Conservation (phyloP, 1,140 invertebrate species). For the Agraylea sexmaculata region DNA sequence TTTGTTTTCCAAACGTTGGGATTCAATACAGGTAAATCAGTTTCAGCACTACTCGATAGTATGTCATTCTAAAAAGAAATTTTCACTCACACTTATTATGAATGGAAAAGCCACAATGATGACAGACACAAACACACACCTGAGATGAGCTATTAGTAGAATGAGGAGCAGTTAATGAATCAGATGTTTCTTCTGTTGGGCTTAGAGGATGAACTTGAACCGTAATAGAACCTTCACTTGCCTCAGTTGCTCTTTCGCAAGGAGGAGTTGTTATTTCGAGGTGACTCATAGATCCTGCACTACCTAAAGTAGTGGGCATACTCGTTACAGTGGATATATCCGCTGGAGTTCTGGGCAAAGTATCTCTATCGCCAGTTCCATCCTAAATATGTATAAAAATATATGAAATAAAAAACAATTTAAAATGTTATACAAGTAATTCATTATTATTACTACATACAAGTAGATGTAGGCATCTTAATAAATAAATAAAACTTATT, state of each 20-base stretch:
- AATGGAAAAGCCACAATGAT: constrained; percentile 3
- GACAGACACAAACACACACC: constrained; percentile 16
- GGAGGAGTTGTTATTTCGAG: constrained; percentile 17
- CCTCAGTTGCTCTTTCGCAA: constrained; percentile 23
- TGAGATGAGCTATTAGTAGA: constrained; percentile 20
- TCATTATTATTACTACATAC: too few species aligned
- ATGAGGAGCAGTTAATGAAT: constrained; percentile 12
- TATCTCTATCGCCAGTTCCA: constrained; percentile 45
- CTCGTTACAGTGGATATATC: constrained; percentile 39
- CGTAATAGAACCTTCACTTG: constrained; percentile 29
- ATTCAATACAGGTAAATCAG: constrained; percentile 43
- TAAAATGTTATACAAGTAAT: constrained; percentile 7
- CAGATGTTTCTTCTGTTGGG: constrained; percentile 34
- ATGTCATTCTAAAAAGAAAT: constrained; percentile 31
- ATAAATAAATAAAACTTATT: too few species aligned
- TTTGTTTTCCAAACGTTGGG: constrained; percentile 47
- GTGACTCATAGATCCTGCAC: neutral
- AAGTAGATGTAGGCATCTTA: too few species aligned
- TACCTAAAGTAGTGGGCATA: constrained; percentile 31
- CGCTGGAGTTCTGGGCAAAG: constrained; percentile 48
- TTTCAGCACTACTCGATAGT: constrained; percentile 45
- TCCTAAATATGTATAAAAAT: constrained; percentile 25
- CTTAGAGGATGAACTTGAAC: constrained; percentile 51
- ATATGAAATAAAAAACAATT: constrained; percentile 9
- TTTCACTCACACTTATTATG: too few species aligned